Percentiles rank a stretch among this genome's conserved stretches.
These are phyloP conservation scores for Drosophila mauritiana DNA, from an alignment of 1,140 invertebrate species.

Conservation along the genomic window DNA sequence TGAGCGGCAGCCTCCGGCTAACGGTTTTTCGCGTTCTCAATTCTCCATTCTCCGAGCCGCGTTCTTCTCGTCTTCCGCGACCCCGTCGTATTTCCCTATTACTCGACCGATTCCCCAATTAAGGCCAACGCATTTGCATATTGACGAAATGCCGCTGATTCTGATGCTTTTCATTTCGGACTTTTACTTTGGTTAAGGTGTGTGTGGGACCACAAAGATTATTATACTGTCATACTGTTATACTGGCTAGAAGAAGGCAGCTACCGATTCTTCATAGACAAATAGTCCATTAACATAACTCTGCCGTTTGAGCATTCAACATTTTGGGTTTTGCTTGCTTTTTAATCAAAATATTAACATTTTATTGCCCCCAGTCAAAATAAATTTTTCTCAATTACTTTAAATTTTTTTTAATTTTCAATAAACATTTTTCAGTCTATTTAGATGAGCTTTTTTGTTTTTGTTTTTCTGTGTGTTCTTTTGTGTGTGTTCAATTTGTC, in stretches of 20 bases:
- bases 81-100: background rate
- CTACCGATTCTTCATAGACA: background rate
- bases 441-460: slow-evolving; percentile 46
- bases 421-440: slow-evolving; percentile 79
- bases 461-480: slow-evolving; percentile 3
- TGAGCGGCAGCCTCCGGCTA: slow-evolving; percentile 22
- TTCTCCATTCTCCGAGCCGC: slow-evolving; percentile 5
- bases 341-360: slow-evolving; percentile 13
- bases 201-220: background rate
- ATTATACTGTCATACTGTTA: slow-evolving; percentile 29
- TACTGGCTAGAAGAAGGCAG: slow-evolving; percentile 6
- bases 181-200: slow-evolving; percentile 62
- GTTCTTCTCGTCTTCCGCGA: background rate
- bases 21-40: slow-evolving; percentile 38
- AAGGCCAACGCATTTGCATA: slow-evolving; percentile 65
- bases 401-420: slow-evolving; percentile 31
- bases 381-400: slow-evolving; percentile 5
- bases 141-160: slow-evolving; percentile 6
- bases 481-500: slow-evolving; percentile 68
- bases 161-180: slow-evolving; percentile 37
- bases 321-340: background rate
- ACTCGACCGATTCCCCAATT: slow-evolving; percentile 44
- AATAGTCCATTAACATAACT: no score
- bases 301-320: background rate
- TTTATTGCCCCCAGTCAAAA: slow-evolving; percentile 1